Evolutionary conservation across 2,113 vertebrate species (phyloP).

Genomic region (Synchiropus splendidus): DNA sequence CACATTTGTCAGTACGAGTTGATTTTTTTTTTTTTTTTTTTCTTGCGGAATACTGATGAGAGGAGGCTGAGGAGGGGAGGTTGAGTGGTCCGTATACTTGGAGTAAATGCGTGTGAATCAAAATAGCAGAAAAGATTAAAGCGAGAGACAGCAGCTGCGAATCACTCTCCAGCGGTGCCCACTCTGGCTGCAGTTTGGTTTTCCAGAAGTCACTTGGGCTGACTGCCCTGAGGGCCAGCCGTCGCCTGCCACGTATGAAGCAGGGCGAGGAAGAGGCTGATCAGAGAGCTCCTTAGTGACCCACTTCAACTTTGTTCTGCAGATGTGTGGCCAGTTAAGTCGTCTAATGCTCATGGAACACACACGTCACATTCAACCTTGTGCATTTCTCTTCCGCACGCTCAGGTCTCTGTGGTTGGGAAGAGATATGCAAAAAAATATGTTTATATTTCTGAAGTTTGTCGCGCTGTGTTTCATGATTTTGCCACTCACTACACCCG

Average conservation of each 20-base stretch:
- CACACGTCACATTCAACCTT: too few relatives aligned
- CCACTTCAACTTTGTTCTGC: constrained; percentile 37
- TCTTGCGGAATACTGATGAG: constrained; percentile 67
- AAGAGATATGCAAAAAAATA: too few relatives aligned
- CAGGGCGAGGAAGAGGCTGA: constrained; percentile 33
- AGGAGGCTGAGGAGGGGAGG: constrained; percentile 3
- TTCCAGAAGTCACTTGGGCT: constrained; percentile 49
- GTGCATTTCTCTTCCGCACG: too few relatives aligned
- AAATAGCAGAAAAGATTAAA: constrained; percentile 19
- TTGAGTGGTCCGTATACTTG: constrained; percentile 1
- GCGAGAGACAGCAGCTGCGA: constrained; percentile 42
- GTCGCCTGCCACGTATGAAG: constrained; percentile 25
- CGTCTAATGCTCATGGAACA: too few relatives aligned
- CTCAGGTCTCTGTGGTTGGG: too few relatives aligned
- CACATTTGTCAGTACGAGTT: constrained; percentile 54
- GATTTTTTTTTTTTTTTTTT: constrained; percentile 53
- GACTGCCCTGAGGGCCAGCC: constrained; percentile 30
- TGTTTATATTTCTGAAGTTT: too few relatives aligned
- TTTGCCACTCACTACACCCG: too few relatives aligned
- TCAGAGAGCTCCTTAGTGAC: constrained; percentile 36
- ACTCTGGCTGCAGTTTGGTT: constrained; percentile 30
- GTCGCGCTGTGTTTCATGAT: too few relatives aligned
- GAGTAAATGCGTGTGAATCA: constrained; percentile 10
- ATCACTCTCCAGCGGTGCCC: constrained; percentile 31
- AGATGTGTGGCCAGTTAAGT: background rate